These are phyloP conservation scores for Trinorchestia longiramus DNA, from an alignment of 1,140 invertebrate species.

Conservation along the genomic window DNA sequence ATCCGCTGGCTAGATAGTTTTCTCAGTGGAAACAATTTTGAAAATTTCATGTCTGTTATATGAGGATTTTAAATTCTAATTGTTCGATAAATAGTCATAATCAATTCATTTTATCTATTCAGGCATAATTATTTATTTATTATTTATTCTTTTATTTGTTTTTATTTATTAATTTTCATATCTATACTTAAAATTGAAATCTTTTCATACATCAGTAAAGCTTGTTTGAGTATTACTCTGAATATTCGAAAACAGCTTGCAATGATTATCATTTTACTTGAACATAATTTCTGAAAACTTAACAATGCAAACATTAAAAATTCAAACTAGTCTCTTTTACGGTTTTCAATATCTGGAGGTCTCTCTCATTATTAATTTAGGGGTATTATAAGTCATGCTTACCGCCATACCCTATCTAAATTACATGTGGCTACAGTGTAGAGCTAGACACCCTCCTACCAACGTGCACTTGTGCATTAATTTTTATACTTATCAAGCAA, in stretches of 20 bases:
- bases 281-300: not conserved
- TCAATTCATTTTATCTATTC: too few relatives aligned
- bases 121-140: too few relatives aligned
- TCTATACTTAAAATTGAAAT: not conserved
- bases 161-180: not conserved
- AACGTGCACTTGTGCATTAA: conserved; percentile 30
- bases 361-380: not conserved
- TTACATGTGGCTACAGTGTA: not conserved
- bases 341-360: not conserved
- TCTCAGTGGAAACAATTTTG: not conserved
- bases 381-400: not conserved
- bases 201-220: not conserved
- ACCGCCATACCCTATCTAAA: not conserved
- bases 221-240: not conserved
- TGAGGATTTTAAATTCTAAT: not conserved
- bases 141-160: too few relatives aligned
- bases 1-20: not conserved
- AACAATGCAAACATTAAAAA: not conserved
- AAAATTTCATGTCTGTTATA: not conserved
- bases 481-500: conserved; percentile 25
- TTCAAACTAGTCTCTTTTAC: not conserved
- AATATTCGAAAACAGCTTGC: not conserved
- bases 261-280: not conserved
- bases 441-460: not conserved
- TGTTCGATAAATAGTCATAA: too few relatives aligned